Conservation (phyloP, 2,888 invertebrate genomes). For the Melanostoma mellinum region DNA sequence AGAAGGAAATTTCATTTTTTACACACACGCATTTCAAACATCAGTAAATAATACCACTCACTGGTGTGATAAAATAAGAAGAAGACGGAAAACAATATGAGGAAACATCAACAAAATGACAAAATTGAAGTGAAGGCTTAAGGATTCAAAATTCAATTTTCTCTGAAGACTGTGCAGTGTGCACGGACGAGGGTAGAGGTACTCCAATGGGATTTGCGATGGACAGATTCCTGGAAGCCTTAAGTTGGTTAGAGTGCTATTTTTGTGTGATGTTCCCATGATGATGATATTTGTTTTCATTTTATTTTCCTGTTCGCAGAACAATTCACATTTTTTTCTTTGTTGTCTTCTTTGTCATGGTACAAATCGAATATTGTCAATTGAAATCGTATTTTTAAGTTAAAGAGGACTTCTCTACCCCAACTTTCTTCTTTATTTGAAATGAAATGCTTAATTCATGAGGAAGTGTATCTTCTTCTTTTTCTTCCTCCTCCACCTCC, state of each 20-base stretch:
- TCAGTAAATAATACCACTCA: slow-evolving; percentile 12
- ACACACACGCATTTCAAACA: slow-evolving; percentile 25
- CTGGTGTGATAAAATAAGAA: not conserved
- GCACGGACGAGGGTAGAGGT: not conserved
- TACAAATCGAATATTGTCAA: slow-evolving; percentile 21
- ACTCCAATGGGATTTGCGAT: not conserved
- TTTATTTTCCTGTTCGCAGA: not conserved
- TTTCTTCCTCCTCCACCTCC: too few species aligned
- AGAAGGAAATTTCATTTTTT: slow-evolving; percentile 51
- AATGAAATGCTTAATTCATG: too few species aligned
- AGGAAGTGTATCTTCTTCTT: too few species aligned
- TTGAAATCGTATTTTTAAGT: not conserved
- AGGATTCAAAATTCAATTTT: slow-evolving; percentile 73
- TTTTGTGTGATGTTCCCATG: slow-evolving; percentile 27
- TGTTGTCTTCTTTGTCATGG: not conserved
- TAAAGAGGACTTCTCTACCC: not conserved
- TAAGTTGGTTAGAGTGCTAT: slow-evolving; percentile 28
- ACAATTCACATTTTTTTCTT: not conserved
- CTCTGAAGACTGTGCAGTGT: slow-evolving; percentile 45
- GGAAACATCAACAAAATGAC: slow-evolving; percentile 71
- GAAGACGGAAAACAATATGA: slow-evolving; percentile 29
- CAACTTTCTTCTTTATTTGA: too few species aligned
- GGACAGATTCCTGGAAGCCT: slow-evolving; percentile 8
- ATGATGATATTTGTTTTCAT: slow-evolving; percentile 24
- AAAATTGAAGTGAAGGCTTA: slow-evolving; percentile 71